A percentile compares a stretch with the other conserved stretches of the same genome.
Conservation (phyloP, 2,888 invertebrate genomes). For the Amorpha juglandis region DNA sequence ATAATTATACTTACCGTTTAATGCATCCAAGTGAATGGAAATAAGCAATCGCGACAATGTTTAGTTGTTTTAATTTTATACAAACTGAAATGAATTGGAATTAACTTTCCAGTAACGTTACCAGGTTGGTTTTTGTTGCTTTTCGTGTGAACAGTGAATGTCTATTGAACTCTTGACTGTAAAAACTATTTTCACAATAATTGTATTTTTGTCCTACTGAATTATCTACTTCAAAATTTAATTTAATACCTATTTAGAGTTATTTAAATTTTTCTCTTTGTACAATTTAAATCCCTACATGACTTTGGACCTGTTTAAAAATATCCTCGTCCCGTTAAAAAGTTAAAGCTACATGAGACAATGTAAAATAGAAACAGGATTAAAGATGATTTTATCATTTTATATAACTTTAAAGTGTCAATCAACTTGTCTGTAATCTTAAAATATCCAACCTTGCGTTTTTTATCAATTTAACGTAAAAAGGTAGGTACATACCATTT, state of each 20-base stretch:
- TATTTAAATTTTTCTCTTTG: no score
- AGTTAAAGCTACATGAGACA: no score
- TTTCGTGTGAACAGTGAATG: background rate
- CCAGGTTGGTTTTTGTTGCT: slow-evolving; percentile 42
- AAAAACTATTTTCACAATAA: background rate
- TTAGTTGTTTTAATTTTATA: slow-evolving; percentile 63
- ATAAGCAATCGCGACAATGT: slow-evolving; percentile 64
- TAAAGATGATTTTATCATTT: background rate
- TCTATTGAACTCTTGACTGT: background rate
- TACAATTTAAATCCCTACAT: no score
- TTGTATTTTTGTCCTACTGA: background rate
- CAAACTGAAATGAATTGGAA: slow-evolving; percentile 51
- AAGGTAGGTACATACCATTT: background rate
- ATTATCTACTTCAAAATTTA: background rate
- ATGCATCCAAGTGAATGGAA: slow-evolving; percentile 64
- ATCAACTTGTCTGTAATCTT: background rate
- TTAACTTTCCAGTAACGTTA: slow-evolving; percentile 39
- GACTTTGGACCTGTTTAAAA: no score
- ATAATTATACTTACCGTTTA: slow-evolving; percentile 36
- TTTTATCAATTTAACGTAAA: background rate
- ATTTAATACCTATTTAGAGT: no score
- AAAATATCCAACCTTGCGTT: background rate
- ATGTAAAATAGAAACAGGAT: no score
- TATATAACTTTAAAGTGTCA: background rate
- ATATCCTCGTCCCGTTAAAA: no score